Evolutionary conservation across 2,888 invertebrate species (phyloP), one percentile per base, ranked within the genome.

Genomic region (Catocala fraxini): DNA sequence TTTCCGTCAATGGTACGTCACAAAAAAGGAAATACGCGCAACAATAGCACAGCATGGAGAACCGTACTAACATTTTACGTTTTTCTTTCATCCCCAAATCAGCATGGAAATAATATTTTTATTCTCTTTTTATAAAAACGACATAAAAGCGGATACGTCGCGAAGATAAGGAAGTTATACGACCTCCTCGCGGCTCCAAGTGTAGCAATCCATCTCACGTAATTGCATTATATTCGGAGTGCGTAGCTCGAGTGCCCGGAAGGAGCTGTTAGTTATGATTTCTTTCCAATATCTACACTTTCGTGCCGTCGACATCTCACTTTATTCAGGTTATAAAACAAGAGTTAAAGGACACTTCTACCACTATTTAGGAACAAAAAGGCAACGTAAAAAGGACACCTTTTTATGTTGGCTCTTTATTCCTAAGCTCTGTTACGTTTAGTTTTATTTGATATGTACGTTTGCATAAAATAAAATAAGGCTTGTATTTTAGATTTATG

Each of bases 211-310:
- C 86, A 87, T 89, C 87, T 85, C 86, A 76, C 80, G 87, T 89
- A 89, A 89, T 89, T 89, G 87, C 88, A 87, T 89, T 89, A 89
- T 87, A 86, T 88, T 87, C 85, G 76, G 70, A 82, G 82, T 87
- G 84, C 84, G 83, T 83, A 80, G 74, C 77, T 78, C 79, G 76
- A 81, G 78, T 77, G 78, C 77, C 80, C 77, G 74, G 75, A 76
- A 82, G 77, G 81, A 77, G 79, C 75, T 75, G 79, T 79, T 79
- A 81, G 80, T 81, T 82, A 82, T 80, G 80, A 80, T 83, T 80
- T 79, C 77, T 82, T 81, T 77, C 82, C 79, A 81, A 84, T 84
- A 82, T 77, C 79, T 73, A 77, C 73, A 79, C 75, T 82, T 77
- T 77, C 72, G 70, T 68, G 60, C 60, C 59, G 42, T 48, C 51